phyloP scores from a whole-genome alignment of 2,888 invertebrate species.

The Apotomis turbidana region DNA sequence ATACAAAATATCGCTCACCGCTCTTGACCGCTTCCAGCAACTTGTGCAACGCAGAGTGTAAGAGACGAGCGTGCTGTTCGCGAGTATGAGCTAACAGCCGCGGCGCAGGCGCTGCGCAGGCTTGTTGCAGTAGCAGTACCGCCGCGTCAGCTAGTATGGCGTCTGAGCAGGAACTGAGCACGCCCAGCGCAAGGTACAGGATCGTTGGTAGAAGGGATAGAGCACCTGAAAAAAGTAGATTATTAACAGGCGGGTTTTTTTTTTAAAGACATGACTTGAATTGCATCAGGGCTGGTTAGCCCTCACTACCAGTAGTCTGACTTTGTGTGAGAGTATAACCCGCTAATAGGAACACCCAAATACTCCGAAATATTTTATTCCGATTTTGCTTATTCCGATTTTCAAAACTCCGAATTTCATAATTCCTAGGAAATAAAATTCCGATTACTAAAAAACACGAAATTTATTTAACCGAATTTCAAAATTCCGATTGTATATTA shows the following conservation, averaged over 20 bases:
- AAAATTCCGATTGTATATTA: too few species aligned
- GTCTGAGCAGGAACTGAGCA: constrained; percentile 92
- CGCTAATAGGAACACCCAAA: too few species aligned
- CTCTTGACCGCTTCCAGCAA: constrained; percentile 95
- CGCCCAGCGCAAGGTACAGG: constrained; percentile 94
- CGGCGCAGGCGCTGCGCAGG: constrained; percentile 90
- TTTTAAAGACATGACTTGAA: not conserved
- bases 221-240: constrained; percentile 83
- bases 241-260: too few species aligned
- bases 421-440: too few species aligned
- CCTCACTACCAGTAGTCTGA: too few species aligned
- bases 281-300: too few species aligned
- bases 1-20: constrained; percentile 67
- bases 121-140: constrained; percentile 88
- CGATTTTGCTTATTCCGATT: too few species aligned
- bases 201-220: constrained; percentile 95
- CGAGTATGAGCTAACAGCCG: constrained; percentile 86
- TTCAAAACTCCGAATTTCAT: too few species aligned
- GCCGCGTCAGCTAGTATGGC: constrained; percentile 86
- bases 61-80: constrained; percentile 89
- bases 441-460: too few species aligned
- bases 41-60: constrained; percentile 95
- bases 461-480: too few species aligned
- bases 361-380: too few species aligned
- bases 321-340: too few species aligned